These are phyloP conservation scores for Rhizoglyphus robini DNA, from an alignment of 1,140 invertebrate species.

Conservation along the genomic window DNA sequence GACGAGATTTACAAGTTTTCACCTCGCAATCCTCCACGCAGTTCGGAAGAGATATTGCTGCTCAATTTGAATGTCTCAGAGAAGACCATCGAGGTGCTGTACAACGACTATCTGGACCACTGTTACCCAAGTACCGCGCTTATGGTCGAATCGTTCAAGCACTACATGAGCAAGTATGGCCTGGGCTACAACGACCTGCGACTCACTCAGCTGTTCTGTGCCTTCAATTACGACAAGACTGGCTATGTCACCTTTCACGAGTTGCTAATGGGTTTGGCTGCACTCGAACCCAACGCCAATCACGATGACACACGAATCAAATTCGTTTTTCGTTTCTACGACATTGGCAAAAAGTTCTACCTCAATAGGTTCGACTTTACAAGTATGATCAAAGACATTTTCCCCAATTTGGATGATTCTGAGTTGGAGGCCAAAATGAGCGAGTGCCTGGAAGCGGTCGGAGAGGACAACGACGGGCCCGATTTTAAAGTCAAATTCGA, in stretches of 20 bases:
- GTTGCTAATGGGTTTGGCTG: constrained; percentile 39
- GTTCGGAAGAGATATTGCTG: constrained; percentile 18
- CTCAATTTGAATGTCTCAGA: constrained; percentile 9
- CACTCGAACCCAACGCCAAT: constrained; percentile 37
- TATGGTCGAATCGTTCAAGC: constrained; percentile 11
- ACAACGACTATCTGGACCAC: constrained; percentile 21
- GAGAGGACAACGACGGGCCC: neutral
- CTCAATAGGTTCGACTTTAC: constrained; percentile 23
- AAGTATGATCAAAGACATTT: neutral
- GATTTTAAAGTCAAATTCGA: constrained; percentile 31
- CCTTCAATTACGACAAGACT: constrained; percentile 18
- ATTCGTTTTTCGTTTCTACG: constrained; percentile 44
- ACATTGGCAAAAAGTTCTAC: constrained; percentile 34
- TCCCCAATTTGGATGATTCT: neutral
- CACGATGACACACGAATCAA: constrained; percentile 41
- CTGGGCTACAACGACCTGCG: neutral
- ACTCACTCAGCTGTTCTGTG: constrained; percentile 9
- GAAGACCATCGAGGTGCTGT: constrained; percentile 16
- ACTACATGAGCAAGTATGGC: constrained; percentile 21
- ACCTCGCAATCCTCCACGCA: constrained; percentile 21
- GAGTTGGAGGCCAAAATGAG: neutral
- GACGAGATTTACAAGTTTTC: constrained; percentile 8
- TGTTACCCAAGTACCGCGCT: constrained; percentile 19
- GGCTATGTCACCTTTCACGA: constrained; percentile 35
- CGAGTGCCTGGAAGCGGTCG: neutral